These are phyloP conservation scores for Ridgeia piscesae DNA, from an alignment of 1,140 invertebrate genomes.

Conservation along the genomic window DNA sequence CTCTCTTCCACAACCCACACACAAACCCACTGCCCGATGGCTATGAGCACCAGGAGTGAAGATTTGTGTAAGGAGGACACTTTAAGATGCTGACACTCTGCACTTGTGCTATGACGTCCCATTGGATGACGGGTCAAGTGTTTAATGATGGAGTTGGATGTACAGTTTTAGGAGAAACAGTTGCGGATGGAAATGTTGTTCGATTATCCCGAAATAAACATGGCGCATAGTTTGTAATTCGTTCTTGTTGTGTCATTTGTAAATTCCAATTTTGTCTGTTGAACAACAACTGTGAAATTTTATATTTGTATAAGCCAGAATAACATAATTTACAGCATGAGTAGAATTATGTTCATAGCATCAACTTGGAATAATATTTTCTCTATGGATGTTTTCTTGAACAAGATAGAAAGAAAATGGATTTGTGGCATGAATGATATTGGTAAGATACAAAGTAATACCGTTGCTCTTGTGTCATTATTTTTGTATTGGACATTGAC, in stretches of 20 bases:
- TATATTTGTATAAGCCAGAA: no score
- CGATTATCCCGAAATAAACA: background rate
- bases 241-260: background rate
- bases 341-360: no score
- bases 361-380: no score
- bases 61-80: conserved; percentile 19
- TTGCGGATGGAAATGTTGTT: background rate
- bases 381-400: no score
- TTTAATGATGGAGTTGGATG: background rate
- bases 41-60: conserved; percentile 67
- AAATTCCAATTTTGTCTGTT: background rate
- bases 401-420: no score
- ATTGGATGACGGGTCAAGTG: background rate
- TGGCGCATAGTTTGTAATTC: background rate
- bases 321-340: no score
- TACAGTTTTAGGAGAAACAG: background rate
- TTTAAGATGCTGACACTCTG: background rate
- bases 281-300: no score
- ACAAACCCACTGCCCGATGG: conserved; percentile 78
- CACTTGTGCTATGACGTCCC: background rate
- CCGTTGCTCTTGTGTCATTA: no score
- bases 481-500: no score
- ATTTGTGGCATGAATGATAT: no score
- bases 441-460: no score
- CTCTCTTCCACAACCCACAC: conserved; percentile 82